These are phyloP conservation scores for Drosophila phalerata DNA, from an alignment of 2,888 invertebrate species.

Conservation along the genomic window DNA sequence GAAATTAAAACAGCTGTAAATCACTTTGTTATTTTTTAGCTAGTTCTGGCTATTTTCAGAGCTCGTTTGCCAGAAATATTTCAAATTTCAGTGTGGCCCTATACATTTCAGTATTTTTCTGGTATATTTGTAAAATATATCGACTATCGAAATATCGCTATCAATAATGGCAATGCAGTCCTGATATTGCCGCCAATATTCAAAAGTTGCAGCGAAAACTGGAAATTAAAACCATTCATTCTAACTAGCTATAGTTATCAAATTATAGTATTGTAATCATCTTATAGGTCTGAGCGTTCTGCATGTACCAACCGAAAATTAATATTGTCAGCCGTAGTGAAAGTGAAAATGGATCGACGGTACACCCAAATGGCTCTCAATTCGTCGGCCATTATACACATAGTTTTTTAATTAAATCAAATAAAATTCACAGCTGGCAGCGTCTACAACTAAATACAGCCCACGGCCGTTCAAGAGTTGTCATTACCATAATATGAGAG, in stretches of 20 bases:
- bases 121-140: constrained; percentile 20
- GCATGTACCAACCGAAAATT: background rate
- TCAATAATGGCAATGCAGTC: background rate
- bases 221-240: background rate
- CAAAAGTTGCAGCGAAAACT: background rate
- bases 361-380: constrained; percentile 19
- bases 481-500: constrained; percentile 61
- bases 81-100: background rate
- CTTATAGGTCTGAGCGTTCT: too few relatives aligned
- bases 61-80: too few relatives aligned
- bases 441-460: constrained; percentile 52
- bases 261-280: too few relatives aligned
- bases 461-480: constrained; percentile 49
- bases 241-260: background rate
- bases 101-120: constrained; percentile 14
- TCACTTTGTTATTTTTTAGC: too few relatives aligned
- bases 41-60: too few relatives aligned
- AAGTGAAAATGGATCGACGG: constrained; percentile 2
- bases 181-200: constrained; percentile 14
- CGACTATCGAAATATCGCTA: constrained; percentile 8
- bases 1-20: too few relatives aligned
- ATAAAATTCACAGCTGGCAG: constrained; percentile 79
- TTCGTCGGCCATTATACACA: constrained; percentile 56
- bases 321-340: background rate
- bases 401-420: constrained; percentile 75